A percentile compares a stretch with the other conserved stretches of the same genome.
Conservation (phyloP, 2,888 invertebrate species). For the Baronia brevicornis region DNA sequence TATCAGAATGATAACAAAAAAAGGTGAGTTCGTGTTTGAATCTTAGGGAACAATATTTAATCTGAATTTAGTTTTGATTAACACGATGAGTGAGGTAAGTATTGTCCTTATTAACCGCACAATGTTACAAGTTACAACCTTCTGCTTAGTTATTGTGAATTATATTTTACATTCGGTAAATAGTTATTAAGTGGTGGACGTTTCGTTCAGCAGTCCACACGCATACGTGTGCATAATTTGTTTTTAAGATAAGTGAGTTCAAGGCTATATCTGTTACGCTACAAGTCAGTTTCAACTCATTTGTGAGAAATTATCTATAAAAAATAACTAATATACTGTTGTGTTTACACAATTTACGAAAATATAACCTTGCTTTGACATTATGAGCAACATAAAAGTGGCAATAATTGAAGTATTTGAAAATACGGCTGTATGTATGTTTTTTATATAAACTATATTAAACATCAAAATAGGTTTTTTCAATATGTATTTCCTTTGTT, state of each 20-base stretch:
- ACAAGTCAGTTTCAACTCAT: too few species aligned
- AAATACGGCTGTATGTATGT: constrained; percentile 39
- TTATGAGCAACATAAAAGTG: constrained; percentile 46
- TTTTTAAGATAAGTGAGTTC: constrained; percentile 17
- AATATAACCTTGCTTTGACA: constrained; percentile 9
- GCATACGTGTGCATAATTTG: constrained; percentile 3
- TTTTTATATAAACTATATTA: constrained; percentile 7
- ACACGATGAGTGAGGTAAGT: constrained; percentile 11
- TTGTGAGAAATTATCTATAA: constrained; percentile 4
- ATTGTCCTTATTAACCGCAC: constrained; percentile 9
- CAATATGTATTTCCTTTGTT: too few species aligned
- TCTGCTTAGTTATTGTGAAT: too few species aligned
- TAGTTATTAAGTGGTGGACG: too few species aligned
- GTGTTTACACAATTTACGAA: constrained; percentile 10
- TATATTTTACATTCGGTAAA: too few species aligned
- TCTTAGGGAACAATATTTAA: constrained; percentile 5
- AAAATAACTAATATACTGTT: constrained; percentile 7
- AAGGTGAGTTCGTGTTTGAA: constrained; percentile 5
- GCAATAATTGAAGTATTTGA: constrained; percentile 39
- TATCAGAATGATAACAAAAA: constrained; percentile 14
- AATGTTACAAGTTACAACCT: too few species aligned
- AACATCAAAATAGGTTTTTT: too few species aligned
- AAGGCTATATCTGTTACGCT: constrained; percentile 13
- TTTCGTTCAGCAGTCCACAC: neutral
- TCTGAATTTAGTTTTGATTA: constrained; percentile 4